Percentiles rank a stretch among this genome's conserved stretches.
phyloP scores from a whole-genome alignment of 2,888 invertebrate species.

The Apamea epomidion region DNA sequence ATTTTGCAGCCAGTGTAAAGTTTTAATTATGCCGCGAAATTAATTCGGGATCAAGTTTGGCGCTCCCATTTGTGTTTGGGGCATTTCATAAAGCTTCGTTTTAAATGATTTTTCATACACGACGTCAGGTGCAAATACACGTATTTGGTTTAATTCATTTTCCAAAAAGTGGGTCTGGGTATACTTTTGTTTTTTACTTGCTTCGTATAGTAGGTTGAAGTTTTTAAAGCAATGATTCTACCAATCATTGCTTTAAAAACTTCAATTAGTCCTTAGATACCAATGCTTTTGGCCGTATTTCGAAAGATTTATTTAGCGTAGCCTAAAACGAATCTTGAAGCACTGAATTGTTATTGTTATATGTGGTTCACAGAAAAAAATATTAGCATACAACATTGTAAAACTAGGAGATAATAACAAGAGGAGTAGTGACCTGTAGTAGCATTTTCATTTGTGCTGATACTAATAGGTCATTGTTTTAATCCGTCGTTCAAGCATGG shows the following conservation, averaged over 20 bases:
- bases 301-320: constrained; percentile 4
- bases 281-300: neutral
- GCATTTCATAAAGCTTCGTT: constrained; percentile 48
- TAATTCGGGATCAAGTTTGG: constrained; percentile 76
- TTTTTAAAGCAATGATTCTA: neutral
- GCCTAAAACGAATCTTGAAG: neutral
- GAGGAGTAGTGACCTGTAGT: too few species aligned
- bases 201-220: neutral
- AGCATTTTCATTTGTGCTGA: neutral
- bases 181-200: neutral
- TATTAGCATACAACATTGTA: neutral
- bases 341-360: neutral
- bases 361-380: neutral
- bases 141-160: constrained; percentile 14
- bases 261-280: constrained; percentile 9
- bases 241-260: too few species aligned
- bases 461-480: neutral
- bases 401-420: neutral
- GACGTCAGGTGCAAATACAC: constrained; percentile 32
- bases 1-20: constrained; percentile 70
- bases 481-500: neutral
- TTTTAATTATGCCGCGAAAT: constrained; percentile 81
- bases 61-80: constrained; percentile 52
- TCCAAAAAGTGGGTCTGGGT: neutral
- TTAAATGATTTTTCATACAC: constrained; percentile 54